Conservation (phyloP, 1,140 invertebrate genomes). For the Oppia nitens region DNA sequence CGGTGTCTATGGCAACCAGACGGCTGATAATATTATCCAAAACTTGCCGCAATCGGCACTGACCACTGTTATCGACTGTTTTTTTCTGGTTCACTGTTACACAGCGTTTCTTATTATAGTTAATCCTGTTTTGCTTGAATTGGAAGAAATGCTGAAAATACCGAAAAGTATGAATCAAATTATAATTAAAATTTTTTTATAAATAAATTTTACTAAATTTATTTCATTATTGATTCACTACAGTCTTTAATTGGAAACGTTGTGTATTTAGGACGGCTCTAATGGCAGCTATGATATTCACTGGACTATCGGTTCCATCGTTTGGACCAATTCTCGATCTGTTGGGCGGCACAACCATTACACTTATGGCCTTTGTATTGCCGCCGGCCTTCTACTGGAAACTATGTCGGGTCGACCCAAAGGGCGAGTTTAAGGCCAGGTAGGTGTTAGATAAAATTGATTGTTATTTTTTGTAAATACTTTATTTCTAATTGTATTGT, state of each 20-base stretch:
- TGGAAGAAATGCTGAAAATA: constrained; percentile 46
- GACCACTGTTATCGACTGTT: constrained; percentile 36
- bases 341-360: constrained; percentile 63
- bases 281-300: constrained; percentile 48
- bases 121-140: constrained; percentile 46
- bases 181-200: constrained; percentile 4
- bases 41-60: constrained; percentile 33
- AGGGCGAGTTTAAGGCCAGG: not conserved
- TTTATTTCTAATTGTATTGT: constrained; percentile 24
- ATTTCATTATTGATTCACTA: constrained; percentile 26
- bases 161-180: constrained; percentile 37
- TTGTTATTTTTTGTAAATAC: not conserved
- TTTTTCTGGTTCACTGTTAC: constrained; percentile 42
- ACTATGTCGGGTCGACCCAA: constrained; percentile 26
- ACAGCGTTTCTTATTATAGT: constrained; percentile 45
- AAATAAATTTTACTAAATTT: constrained; percentile 5
- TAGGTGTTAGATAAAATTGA: not conserved
- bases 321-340: constrained; percentile 78
- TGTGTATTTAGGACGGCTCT: constrained; percentile 50
- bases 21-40: constrained; percentile 36
- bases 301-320: constrained; percentile 61
- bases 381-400: constrained; percentile 63
- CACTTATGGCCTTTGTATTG: constrained; percentile 63
- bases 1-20: constrained; percentile 37
- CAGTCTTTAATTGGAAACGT: constrained; percentile 60